A percentile compares a stretch with the other conserved stretches of the same genome.
These are phyloP conservation scores for Seriola dumerili DNA, from an alignment of 2,113 vertebrate species.

Conservation along the genomic window DNA sequence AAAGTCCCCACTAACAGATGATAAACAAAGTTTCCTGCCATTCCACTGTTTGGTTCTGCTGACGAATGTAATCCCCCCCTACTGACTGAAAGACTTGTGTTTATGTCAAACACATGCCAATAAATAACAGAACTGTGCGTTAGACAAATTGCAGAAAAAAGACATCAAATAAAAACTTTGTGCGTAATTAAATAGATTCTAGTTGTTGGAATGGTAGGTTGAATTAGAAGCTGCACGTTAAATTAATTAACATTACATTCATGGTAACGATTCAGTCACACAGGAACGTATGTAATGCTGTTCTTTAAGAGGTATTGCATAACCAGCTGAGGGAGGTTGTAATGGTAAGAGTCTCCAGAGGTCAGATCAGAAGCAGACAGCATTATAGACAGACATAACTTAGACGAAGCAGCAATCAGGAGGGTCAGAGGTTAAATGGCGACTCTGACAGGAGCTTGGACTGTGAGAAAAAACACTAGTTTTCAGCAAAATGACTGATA, in stretches of 20 bases:
- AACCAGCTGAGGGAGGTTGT: slow-evolving; percentile 11
- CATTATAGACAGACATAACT: not conserved
- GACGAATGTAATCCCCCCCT: not conserved
- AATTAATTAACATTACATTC: not conserved
- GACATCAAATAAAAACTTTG: not conserved
- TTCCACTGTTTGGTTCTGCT: slow-evolving; percentile 20
- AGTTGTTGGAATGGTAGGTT: not conserved
- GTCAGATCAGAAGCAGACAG: slow-evolving; percentile 22
- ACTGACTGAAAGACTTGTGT: slow-evolving; percentile 6
- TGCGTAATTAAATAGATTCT: not conserved
- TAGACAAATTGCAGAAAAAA: not conserved
- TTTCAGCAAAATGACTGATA: not conserved
- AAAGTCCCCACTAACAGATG: slow-evolving; percentile 15
- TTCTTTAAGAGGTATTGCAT: slow-evolving; percentile 19
- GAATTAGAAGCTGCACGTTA: not conserved
- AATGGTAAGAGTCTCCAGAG: slow-evolving; percentile 13
- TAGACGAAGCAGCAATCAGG: not conserved
- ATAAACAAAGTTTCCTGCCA: slow-evolving; percentile 33
- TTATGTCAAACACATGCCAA: slow-evolving; percentile 6
- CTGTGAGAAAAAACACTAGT: not conserved
- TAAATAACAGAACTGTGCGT: not conserved
- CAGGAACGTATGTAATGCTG: slow-evolving; percentile 31
- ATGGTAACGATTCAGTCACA: slow-evolving; percentile 6
- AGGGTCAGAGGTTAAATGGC: slow-evolving; percentile 32
- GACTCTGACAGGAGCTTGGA: not conserved